phyloP scores from a whole-genome alignment of 2,113 vertebrate genomes.

The Cyphomyrus discorhynchus region DNA sequence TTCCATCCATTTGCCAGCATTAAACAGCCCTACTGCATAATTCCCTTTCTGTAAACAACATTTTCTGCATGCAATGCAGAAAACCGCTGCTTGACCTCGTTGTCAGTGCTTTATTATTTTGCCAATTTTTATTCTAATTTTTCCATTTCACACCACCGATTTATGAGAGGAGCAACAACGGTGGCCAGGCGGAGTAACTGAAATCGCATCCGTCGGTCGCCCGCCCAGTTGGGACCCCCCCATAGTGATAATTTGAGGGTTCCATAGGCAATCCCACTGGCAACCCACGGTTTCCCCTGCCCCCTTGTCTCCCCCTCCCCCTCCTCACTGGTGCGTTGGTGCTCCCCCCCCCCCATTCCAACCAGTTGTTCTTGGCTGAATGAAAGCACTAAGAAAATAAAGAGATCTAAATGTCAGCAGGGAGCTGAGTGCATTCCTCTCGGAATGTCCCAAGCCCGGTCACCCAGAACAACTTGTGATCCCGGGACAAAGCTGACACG shows the following conservation, averaged over 20 bases:
- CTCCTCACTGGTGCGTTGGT: slow-evolving; percentile 36
- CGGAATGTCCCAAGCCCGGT: slow-evolving; percentile 76
- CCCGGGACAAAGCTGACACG: slow-evolving; percentile 82
- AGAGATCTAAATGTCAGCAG: slow-evolving; percentile 94
- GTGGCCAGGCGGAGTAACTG: background rate
- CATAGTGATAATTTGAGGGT: slow-evolving; percentile 2
- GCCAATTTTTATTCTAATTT: background rate
- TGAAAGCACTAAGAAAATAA: slow-evolving; percentile 79
- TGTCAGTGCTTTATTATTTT: background rate
- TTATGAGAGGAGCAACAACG: background rate
- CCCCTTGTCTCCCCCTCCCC: slow-evolving; percentile 15
- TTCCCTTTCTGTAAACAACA: background rate
- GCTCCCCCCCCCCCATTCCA: slow-evolving; percentile 38
- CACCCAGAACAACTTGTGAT: slow-evolving; percentile 97
- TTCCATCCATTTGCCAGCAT: background rate
- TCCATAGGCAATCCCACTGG: background rate
- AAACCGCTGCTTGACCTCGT: background rate
- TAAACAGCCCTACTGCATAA: background rate
- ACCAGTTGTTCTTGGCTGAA: slow-evolving; percentile 65
- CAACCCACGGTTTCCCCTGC: slow-evolving; percentile 37
- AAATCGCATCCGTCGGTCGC: background rate
- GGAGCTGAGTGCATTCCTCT: slow-evolving; percentile 79
- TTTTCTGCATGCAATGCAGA: background rate
- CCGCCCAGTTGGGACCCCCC: background rate
- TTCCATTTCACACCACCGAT: background rate